phyloP scores from a whole-genome alignment of 2,888 invertebrate species.

The Campaea margaritaria region DNA sequence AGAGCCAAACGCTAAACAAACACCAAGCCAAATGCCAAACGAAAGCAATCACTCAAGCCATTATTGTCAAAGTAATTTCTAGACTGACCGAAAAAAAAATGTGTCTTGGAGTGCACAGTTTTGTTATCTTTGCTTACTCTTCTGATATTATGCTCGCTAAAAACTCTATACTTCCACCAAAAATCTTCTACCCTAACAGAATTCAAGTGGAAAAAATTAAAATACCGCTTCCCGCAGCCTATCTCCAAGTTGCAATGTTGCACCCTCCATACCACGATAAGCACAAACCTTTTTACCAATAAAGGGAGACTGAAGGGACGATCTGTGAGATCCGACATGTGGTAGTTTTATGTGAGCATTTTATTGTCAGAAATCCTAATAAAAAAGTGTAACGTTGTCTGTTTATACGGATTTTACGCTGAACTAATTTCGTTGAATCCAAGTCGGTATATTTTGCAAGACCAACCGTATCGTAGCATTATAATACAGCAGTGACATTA shows the following conservation, averaged over 20 bases:
- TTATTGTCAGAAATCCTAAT: too few relatives aligned
- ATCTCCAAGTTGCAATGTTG: constrained; percentile 67
- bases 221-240: constrained; percentile 59
- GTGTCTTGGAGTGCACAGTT: not conserved
- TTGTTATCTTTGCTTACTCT: not conserved
- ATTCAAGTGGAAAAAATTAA: constrained; percentile 68
- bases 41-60: too few relatives aligned
- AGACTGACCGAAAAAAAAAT: too few relatives aligned
- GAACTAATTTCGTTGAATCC: too few relatives aligned
- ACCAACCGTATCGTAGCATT: too few relatives aligned
- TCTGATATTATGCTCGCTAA: constrained; percentile 2
- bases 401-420: too few relatives aligned
- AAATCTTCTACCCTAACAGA: constrained; percentile 38
- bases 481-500: too few relatives aligned
- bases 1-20: too few relatives aligned
- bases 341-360: constrained; percentile 18
- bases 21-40: too few relatives aligned
- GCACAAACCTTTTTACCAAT: constrained; percentile 63
- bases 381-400: too few relatives aligned
- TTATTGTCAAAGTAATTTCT: too few relatives aligned
- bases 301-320: constrained; percentile 49
- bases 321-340: constrained; percentile 50
- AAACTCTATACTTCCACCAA: constrained; percentile 33
- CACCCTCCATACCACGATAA: constrained; percentile 58
- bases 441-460: too few relatives aligned